These are phyloP conservation scores for Enteromius unitaeniatus DNA, from an alignment of 2,797 vertebrate genomes.

Conservation along the genomic window DNA sequence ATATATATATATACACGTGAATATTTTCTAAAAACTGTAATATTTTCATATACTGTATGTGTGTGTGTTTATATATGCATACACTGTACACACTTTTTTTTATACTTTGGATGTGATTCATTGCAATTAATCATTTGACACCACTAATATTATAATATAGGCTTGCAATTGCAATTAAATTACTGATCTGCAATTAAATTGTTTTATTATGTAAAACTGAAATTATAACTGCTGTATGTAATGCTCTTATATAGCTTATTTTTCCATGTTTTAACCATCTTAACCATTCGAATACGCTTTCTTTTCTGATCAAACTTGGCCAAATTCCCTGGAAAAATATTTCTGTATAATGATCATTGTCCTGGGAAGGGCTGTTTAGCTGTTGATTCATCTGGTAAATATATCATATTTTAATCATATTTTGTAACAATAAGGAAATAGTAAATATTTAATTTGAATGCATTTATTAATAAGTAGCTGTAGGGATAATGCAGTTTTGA, in stretches of 20 bases:
- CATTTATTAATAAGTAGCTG: conserved; percentile 27
- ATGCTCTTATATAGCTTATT: neutral
- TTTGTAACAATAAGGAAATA: neutral
- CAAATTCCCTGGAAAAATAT: neutral
- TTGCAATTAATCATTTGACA: no score
- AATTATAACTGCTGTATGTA: neutral
- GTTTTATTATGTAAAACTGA: neutral
- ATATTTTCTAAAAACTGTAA: no score
- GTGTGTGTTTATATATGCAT: no score
- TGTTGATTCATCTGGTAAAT: neutral
- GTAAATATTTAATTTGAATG: neutral
- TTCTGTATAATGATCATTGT: neutral
- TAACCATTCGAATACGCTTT: no score
- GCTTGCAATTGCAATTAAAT: no score
- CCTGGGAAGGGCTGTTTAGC: neutral
- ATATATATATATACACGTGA: no score
- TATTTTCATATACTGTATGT: no score
- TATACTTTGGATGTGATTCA: no score
- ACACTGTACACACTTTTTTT: no score
- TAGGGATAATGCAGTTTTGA: neutral
- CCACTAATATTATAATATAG: no score
- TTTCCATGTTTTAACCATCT: neutral
- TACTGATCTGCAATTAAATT: no score
- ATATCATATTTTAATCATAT: neutral
- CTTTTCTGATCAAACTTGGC: neutral